Evolutionary conservation across 2,797 vertebrate species (phyloP), one percentile per base, ranked within the genome.

Genomic region (Micromesistius poutassou): DNA sequence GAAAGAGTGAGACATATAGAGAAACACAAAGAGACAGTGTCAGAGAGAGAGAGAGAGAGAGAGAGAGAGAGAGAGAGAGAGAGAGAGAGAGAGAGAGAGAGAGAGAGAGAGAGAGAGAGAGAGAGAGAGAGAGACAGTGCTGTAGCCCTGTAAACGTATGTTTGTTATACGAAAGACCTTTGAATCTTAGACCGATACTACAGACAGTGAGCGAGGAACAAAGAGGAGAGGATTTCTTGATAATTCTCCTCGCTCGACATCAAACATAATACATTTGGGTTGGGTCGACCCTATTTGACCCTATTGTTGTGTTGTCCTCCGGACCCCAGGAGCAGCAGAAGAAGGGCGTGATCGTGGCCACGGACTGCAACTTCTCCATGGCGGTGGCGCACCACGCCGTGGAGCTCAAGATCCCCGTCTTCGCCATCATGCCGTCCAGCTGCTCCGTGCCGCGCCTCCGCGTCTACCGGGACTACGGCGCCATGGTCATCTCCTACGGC

Each of bases 401-500:
- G 0, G 93, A 95, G 88, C 89, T 96, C 80, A 95, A 87, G 22
- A 92, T 98, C 3, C 96, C 96, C 0, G 95, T 95, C 77, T 96
- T 96, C 16, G 95, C 94, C 82, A 95, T 97, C 90, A 91, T 96
- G 96, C 89, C 95, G 1, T 90, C 92, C 0, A 90, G 86, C 90
- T 96, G 94, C 3, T 93, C 94, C 0, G 92, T 92, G 0, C 87
- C 91, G 10, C 91, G 94, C 22, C 94, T 95, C 79, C 87, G 90
- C 42, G 92, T 82, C 88, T 98, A 96, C 93, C 93, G 96, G 1
- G 97, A 97, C 36, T 96, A 96, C 0, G 96, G 97, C 0, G 96
- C 96, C 76, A 94, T 96, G 96, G 96, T 97, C 25, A 95, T 97
- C 76, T 95, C 95, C 71, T 96, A 96, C 0, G 96, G 97, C 79